Evolutionary conservation across 1,140 invertebrate genomes (phyloP), one percentile per base, ranked within the genome.

Genomic region (Antheraea pernyi): DNA sequence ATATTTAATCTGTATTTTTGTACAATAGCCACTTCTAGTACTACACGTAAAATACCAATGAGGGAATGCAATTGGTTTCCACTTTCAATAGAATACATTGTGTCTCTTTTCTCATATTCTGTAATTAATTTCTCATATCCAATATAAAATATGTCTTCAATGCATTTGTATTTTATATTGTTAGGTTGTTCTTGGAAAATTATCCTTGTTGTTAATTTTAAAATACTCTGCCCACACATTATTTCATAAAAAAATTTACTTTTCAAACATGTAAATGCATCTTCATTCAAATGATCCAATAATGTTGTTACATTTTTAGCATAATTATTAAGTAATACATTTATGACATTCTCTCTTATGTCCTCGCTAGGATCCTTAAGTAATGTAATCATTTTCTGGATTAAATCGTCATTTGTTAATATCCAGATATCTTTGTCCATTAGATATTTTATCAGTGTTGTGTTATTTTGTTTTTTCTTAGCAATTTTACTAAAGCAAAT

Each of bases 211-310:
- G 89, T 75, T 65, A 89, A 75, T 74, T 86, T 89, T 53, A 89
- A 84, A 65, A 88, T 85, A 68, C 74, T 83, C 48, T 83, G 83
- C 0, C 89, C 83, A 76, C 89, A 88, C 69, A 72, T 78, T 5
- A 88, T 89, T 77, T 86, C 77, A 75, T 82, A 91, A 64, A 91
- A 91, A 69, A 86, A 89, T 78, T 88, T 91, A 68, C 87, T 86
- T 65, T 59, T 75, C 30, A 86, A 76, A 65, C 78, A 75, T 64
- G 48, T 75, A 1, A 80, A 64, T 18, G 79, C 86, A 70, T 85
- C 79, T 30, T 83, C 70, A 67, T 79, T 81, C 60, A 89, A 69
- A n/a, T 73, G 39, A 58, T 30, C 67, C 46, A 73, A 68, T 10
- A 66, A 46, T n/a, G 61, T 53, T 67, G 77, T 61, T 62, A 88